Percentiles rank a stretch among this genome's conserved stretches.
These are phyloP conservation scores for Leptodactylus fallax DNA, from an alignment of 2,797 vertebrate species.

Conservation along the genomic window DNA sequence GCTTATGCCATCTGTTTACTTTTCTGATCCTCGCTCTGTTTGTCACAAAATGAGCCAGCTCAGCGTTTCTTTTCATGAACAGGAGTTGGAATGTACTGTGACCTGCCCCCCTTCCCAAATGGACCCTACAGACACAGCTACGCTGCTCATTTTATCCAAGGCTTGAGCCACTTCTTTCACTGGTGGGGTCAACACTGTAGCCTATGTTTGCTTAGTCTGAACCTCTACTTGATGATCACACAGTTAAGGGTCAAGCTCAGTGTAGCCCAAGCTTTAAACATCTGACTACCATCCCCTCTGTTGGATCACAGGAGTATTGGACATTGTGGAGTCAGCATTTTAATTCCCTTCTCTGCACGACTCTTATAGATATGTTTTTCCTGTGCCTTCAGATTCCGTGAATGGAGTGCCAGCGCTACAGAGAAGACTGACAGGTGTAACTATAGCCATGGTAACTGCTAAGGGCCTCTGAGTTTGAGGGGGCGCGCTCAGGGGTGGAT, in stretches of 20 bases:
- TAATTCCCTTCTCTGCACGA: neutral
- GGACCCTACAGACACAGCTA: neutral
- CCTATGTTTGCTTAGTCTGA: too few relatives aligned
- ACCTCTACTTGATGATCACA: too few relatives aligned
- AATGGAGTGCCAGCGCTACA: neutral
- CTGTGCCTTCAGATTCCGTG: neutral
- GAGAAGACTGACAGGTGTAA: neutral
- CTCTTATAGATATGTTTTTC: neutral
- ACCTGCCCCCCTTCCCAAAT: neutral
- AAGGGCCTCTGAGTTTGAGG: too few relatives aligned
- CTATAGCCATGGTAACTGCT: too few relatives aligned
- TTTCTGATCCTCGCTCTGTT: constrained; percentile 29
- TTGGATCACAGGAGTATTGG: too few relatives aligned
- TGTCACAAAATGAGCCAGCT: neutral
- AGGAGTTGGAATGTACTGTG: neutral
- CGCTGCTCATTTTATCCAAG: neutral
- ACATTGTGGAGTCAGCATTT: too few relatives aligned
- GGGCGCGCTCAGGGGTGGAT: too few relatives aligned
- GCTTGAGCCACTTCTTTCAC: too few relatives aligned
- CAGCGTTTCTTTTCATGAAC: constrained; percentile 40
- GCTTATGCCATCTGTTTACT: neutral
- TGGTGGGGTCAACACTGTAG: too few relatives aligned
- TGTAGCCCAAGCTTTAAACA: too few relatives aligned
- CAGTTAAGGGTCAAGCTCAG: too few relatives aligned
- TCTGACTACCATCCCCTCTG: too few relatives aligned